Base-by-base conservation (phyloP, 2,888 invertebrate genomes). In the Branchipolynoe longqiensis region DNA sequence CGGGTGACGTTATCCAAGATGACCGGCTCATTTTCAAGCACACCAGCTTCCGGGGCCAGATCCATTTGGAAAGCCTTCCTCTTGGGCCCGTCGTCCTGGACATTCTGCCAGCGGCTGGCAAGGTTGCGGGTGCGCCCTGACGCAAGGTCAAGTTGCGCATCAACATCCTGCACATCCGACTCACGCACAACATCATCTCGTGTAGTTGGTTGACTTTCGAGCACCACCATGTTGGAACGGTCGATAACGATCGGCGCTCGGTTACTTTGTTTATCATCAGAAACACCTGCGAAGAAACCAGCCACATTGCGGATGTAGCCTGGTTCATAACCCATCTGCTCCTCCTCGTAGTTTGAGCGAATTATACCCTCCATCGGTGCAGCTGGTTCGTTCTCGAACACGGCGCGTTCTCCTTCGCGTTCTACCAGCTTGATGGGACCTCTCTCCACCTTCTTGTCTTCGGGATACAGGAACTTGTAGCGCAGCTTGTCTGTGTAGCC, bases 21-120 rank as follows among this genome's bases (percentile, higher is more conserved):
- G 33, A 48, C 62, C 31, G 86, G 86, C 48, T 82, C 83, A 64
- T 85, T 86, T 74, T 86, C 86, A 31, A 83, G 41, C 22, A 86
- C 74, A 48, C 48, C 78, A 12, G 84, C 38, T 33, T 84, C 84
- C 22, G 40, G 48, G 14, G 84, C 84, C n/a, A 64, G 69, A 38
- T 85, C 82, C 62, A 82, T 64, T 82, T 85, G 41, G 64, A 85
- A 64, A 31, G 78, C 14, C 28, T 59, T 38, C 22, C 25, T 48
- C 69, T 33, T 69, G 40, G 84, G 54, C 6, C 69, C 69, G n/a
- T 84, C 84, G 22, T 84, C 84, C 48, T 64, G 22, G 41, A 84
- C 33, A 33, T 84, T 73, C 84, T 74, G 58, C 54, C 59, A 84
- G 25, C 74, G 48, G 78, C 84, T 78, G 84, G 84, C 78, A 74